Percentiles rank a stretch among this genome's conserved stretches.
phyloP scores from a whole-genome alignment of 2,797 vertebrate species.

The Synanceia verrucosa region DNA sequence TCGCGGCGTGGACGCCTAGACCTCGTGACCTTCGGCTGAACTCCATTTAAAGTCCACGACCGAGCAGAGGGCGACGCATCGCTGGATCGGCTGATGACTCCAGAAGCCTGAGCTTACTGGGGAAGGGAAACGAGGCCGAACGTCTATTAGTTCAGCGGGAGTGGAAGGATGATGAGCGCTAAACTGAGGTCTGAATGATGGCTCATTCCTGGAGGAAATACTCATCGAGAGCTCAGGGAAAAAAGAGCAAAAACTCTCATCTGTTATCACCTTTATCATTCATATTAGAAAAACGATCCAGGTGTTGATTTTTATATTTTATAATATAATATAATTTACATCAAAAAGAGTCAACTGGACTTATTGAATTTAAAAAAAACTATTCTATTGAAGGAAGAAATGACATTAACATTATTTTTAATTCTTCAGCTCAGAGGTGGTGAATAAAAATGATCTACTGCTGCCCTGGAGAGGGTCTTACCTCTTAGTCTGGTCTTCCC shows the following conservation, averaged over 20 bases:
- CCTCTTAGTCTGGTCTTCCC: neutral
- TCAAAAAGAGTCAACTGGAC: too few relatives aligned
- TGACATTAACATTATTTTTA: neutral
- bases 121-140: neutral
- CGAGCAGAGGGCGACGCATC: conserved; percentile 12
- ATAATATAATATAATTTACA: too few relatives aligned
- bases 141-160: neutral
- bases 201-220: neutral
- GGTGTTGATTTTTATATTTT: too few relatives aligned
- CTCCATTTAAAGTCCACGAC: conserved; percentile 25
- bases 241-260: neutral
- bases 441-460: neutral
- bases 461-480: neutral
- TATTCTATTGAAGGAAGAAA: too few relatives aligned
- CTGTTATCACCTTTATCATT: too few relatives aligned
- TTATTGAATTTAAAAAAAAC: too few relatives aligned
- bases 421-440: neutral
- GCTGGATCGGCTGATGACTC: conserved; percentile 17
- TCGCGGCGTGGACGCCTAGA: conserved; percentile 8
- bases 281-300: too few relatives aligned
- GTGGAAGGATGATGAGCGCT: neutral
- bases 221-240: neutral
- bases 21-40: conserved; percentile 32
- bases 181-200: neutral
- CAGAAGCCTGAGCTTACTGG: conserved; percentile 6